phyloP scores from a whole-genome alignment of 2,888 invertebrate genomes.

The Dynastes tityus region DNA sequence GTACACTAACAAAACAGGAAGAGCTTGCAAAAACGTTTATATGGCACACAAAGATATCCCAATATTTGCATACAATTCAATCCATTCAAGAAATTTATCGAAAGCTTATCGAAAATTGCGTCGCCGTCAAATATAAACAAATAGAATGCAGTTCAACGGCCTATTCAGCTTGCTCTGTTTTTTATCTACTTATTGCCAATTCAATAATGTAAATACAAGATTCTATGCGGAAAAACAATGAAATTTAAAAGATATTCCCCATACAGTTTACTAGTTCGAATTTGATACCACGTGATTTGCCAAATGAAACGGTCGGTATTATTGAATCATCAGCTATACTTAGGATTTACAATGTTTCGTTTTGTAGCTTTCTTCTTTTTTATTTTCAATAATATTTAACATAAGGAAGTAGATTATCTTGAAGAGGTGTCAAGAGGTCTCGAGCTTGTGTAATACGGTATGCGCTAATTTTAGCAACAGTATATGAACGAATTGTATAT shows the following conservation, averaged over 20 bases:
- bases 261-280: too few relatives aligned
- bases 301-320: too few relatives aligned
- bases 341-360: neutral
- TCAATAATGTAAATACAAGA: too few relatives aligned
- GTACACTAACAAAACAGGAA: too few relatives aligned
- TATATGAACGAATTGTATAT: neutral
- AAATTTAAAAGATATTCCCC: too few relatives aligned
- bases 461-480: constrained; percentile 29
- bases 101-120: neutral
- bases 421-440: constrained; percentile 38
- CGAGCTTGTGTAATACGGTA: constrained; percentile 5
- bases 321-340: too few relatives aligned
- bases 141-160: constrained; percentile 39
- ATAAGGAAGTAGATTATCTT: constrained; percentile 32
- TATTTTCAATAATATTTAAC: constrained; percentile 11
- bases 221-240: too few relatives aligned
- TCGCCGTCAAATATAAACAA: neutral
- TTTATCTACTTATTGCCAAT: too few relatives aligned
- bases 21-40: neutral
- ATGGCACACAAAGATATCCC: neutral
- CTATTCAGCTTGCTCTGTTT: neutral
- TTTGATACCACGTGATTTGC: neutral
- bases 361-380: neutral
- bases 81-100: constrained; percentile 27
- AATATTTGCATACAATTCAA: constrained; percentile 7